Evolutionary conservation across 1,140 invertebrate species (phyloP).

Genomic region (Metopolophium dirhodum): DNA sequence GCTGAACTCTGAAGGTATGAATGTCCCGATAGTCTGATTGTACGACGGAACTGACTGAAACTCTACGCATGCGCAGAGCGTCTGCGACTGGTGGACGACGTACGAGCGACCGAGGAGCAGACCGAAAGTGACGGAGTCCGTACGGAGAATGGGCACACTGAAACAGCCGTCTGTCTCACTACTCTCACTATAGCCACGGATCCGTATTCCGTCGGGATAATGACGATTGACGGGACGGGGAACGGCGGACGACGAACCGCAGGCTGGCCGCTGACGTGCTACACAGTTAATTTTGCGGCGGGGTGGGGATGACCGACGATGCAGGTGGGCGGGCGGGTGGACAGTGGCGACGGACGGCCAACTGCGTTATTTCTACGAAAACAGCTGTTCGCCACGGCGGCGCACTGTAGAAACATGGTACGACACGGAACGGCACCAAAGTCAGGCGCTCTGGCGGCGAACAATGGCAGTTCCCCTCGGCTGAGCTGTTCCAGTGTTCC

Average conservation of each 20-base stretch:
- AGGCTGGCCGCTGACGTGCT: not conserved
- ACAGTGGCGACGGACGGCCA: not conserved
- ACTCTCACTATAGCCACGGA: too few species aligned
- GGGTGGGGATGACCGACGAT: too few species aligned
- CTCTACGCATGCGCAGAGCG: not conserved
- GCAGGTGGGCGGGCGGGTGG: too few species aligned
- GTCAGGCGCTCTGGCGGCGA: not conserved
- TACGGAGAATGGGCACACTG: not conserved
- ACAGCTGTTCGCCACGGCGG: slow-evolving; percentile 25
- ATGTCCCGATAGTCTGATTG: not conserved
- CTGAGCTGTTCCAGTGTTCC: too few species aligned
- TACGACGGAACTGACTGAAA: not conserved
- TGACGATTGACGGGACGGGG: not conserved
- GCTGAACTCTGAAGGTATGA: not conserved
- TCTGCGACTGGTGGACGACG: not conserved
- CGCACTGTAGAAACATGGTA: not conserved
- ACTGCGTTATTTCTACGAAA: not conserved
- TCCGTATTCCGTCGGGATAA: not conserved
- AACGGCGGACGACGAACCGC: not conserved
- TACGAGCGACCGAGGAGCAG: too few species aligned
- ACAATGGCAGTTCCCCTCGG: not conserved
- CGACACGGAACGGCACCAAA: not conserved
- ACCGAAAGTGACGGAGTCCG: not conserved
- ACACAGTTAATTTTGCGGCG: not conserved
- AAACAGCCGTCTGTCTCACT: too few species aligned